phyloP scores from a whole-genome alignment of 2,888 invertebrate species.

The Andrena dorsata region DNA sequence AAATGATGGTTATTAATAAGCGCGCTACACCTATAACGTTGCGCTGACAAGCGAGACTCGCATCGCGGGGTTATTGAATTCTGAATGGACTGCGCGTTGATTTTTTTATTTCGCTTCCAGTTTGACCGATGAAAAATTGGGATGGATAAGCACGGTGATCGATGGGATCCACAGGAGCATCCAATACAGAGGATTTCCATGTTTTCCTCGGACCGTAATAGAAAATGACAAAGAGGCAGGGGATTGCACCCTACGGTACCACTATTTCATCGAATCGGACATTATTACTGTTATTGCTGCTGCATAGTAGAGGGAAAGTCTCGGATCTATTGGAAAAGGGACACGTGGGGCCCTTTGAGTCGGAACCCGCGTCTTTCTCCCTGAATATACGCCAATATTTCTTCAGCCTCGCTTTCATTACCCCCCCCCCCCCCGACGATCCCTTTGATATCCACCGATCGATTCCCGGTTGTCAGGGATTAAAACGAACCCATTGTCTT shows the following conservation, averaged over 20 bases:
- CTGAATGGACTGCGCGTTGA: not conserved
- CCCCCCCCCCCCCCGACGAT: slow-evolving; percentile 15
- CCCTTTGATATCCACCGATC: slow-evolving; percentile 25
- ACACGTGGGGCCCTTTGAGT: slow-evolving; percentile 31
- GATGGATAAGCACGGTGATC: no score
- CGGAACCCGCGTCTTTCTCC: slow-evolving; percentile 19
- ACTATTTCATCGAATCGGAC: slow-evolving; percentile 30
- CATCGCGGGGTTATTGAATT: slow-evolving; percentile 12
- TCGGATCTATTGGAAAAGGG: slow-evolving; percentile 45
- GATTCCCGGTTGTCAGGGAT: slow-evolving; percentile 21
- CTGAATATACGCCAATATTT: slow-evolving; percentile 8
- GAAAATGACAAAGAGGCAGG: not conserved
- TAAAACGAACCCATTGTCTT: slow-evolving; percentile 34
- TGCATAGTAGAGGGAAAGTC: slow-evolving; percentile 21
- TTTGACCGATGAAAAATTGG: no score
- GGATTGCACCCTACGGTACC: slow-evolving; percentile 10
- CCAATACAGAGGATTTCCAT: not conserved
- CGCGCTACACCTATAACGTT: not conserved
- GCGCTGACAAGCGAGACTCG: not conserved
- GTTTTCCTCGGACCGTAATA: not conserved
- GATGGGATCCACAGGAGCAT: no score
- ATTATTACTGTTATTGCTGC: slow-evolving; percentile 44
- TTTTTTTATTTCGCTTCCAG: not conserved
- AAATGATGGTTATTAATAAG: slow-evolving; percentile 53
- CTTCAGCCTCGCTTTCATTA: slow-evolving; percentile 23